Conservation (phyloP, 2,113 vertebrate species). For the Calcarius ornatus region DNA sequence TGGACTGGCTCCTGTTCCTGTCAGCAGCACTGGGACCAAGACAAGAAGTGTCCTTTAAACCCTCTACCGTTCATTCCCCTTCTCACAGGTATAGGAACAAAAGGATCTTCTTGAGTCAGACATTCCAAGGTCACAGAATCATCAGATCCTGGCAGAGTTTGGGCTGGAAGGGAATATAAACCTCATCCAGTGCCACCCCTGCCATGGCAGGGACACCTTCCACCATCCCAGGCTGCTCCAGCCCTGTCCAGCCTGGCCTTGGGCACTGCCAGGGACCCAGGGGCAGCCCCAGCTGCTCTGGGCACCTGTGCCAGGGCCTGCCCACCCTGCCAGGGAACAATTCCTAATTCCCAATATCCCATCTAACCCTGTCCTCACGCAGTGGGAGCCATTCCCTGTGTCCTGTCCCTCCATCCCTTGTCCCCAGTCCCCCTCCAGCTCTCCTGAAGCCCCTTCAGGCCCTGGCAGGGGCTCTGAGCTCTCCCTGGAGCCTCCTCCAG, state of each 20-base stretch:
- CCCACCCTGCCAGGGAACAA: accelerated
- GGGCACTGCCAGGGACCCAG: not conserved
- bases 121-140: not conserved
- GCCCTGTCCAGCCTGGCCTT: accelerated
- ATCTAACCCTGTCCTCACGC: accelerated
- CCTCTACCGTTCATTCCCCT: not conserved
- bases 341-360: not conserved
- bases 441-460: not conserved
- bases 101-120: not conserved
- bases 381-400: not conserved
- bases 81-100: not conserved
- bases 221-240: accelerated
- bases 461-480: accelerated
- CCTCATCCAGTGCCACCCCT: not conserved
- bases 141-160: not conserved
- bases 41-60: not conserved
- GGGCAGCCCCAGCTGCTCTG: not conserved
- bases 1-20: not conserved
- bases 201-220: not conserved
- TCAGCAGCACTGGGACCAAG: not conserved
- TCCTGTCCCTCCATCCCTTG: not conserved
- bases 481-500: not conserved
- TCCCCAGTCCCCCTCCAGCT: not conserved
- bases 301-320: not conserved
- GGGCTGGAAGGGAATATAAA: not conserved